phyloP scores from a whole-genome alignment of 2,113 vertebrate genomes.

The Anolis carolinensis region DNA sequence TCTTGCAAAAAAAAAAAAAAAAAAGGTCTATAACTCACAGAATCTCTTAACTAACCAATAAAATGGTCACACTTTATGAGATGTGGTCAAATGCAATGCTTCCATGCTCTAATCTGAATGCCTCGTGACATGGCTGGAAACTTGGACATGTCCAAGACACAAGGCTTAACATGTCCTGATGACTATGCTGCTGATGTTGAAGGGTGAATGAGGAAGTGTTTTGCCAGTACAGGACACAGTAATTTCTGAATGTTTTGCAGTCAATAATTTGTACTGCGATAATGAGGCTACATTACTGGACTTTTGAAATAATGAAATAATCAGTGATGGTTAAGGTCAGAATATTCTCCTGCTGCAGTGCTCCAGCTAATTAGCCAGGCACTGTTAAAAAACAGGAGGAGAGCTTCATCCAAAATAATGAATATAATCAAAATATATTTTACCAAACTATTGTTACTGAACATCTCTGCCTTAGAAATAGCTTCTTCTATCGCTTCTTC shows the following conservation, averaged over 20 bases:
- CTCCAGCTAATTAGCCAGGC: neutral
- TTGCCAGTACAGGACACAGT: neutral
- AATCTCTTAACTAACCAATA: neutral
- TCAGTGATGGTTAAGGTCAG: neutral
- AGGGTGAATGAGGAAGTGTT: too few relatives aligned
- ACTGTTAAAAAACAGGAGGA: neutral
- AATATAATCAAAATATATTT: conserved; percentile 11
- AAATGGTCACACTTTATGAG: neutral
- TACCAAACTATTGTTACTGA: conserved; percentile 94
- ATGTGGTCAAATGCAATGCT: neutral
- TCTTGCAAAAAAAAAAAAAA: too few relatives aligned
- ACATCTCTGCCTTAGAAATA: conserved; percentile 92
- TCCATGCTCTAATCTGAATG: neutral
- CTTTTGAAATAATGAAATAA: neutral
- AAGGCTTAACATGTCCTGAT: neutral
- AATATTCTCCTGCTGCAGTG: neutral
- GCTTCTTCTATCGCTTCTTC: conserved; percentile 98
- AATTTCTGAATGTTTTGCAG: neutral
- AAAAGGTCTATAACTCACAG: neutral
- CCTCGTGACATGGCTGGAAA: neutral
- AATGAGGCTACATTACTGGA: neutral
- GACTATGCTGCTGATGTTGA: neutral
- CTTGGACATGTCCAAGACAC: neutral
- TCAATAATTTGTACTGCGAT: neutral
- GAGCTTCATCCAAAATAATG: neutral